phyloP scores from a whole-genome alignment of 2,888 invertebrate species.

The Syrista parreyssii region DNA sequence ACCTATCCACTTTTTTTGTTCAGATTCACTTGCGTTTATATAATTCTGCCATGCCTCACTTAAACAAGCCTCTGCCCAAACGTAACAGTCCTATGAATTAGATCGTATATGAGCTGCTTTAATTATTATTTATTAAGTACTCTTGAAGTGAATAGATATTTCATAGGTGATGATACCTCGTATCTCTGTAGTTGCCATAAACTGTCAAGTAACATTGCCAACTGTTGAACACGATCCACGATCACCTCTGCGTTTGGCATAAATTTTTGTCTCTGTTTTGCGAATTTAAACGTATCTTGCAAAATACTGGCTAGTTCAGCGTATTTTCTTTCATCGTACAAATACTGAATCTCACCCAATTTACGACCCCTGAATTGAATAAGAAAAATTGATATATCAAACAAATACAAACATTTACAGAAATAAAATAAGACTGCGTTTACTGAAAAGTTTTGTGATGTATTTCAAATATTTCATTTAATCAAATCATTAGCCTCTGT shows the following conservation, averaged over 20 bases:
- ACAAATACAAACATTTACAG: neutral
- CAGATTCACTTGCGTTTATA: conserved; percentile 65
- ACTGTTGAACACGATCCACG: conserved; percentile 67
- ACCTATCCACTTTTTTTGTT: conserved; percentile 67
- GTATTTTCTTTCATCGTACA: conserved; percentile 76
- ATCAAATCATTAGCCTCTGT: neutral
- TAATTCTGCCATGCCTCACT: conserved; percentile 79
- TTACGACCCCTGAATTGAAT: conserved; percentile 64
- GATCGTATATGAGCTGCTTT: neutral
- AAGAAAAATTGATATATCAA: conserved; percentile 8
- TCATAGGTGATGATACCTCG: conserved; percentile 43
- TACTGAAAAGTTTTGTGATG: neutral
- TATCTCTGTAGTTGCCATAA: conserved; percentile 73
- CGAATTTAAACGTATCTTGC: conserved; percentile 74
- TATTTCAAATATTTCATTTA: neutral
- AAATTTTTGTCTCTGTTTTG: conserved; percentile 55
- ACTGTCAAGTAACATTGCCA: conserved; percentile 73
- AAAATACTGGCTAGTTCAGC: conserved; percentile 76
- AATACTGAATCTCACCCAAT: conserved; percentile 74
- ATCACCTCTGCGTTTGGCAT: conserved; percentile 44
- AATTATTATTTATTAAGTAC: neutral
- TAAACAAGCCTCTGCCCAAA: conserved; percentile 82
- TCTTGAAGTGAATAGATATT: neutral
- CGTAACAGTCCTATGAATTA: conserved; percentile 72
- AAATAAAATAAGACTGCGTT: neutral